Base-by-base conservation (phyloP, 2,113 vertebrate genomes). In the Thamnophis sirtalis region DNA sequence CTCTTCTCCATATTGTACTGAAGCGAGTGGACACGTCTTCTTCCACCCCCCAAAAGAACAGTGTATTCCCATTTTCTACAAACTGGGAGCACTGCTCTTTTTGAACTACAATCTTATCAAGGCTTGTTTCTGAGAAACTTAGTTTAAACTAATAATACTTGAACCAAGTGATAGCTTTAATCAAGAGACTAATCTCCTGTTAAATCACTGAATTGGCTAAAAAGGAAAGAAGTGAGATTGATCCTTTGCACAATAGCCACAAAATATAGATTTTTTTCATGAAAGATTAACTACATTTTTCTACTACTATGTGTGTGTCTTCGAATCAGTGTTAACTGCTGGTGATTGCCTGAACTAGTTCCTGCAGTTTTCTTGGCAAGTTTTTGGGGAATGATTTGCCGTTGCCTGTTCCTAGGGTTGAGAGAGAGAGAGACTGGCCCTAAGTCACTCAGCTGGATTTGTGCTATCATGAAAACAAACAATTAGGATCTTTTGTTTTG, bases 161-260 rank as follows among this genome's bases (percentile, higher is more conserved):
- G 26, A 86, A 86, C 49, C 85, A 86, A 15, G 48, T 7, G 1
- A 28, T 50, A 92, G 33, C 92, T 53, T 88, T 93, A 89, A 90
- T 92, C 92, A 94, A 56, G 38, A 58, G 28, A 68, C 6, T 55
- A 15, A 91, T 93, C 93, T 95, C 80, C 0, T 2, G 0, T 92
- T 88, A 87, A 26, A 63, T 88, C 0, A 0, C 1, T 91, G 80
- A 93, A 51, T 17, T 43, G 43, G 43, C 89, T 38, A 26, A 94
- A 93, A 88, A 63, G 90, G 49, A 89, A 54, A 86, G 9, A 49
- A 80, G n/a, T 90, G 86, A 92, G 53, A 26, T 2, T 26, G 5
- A 53, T 73, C 43, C 10, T 90, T 80, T 53, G 80, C 50, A 90
- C 13, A 50, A 24, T n/a, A 56, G 90, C 55, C 56, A n/a, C 8